Evolutionary conservation across 2,797 vertebrate genomes (phyloP), one percentile per base, ranked within the genome.

Genomic region (Microcaecilia unicolor): DNA sequence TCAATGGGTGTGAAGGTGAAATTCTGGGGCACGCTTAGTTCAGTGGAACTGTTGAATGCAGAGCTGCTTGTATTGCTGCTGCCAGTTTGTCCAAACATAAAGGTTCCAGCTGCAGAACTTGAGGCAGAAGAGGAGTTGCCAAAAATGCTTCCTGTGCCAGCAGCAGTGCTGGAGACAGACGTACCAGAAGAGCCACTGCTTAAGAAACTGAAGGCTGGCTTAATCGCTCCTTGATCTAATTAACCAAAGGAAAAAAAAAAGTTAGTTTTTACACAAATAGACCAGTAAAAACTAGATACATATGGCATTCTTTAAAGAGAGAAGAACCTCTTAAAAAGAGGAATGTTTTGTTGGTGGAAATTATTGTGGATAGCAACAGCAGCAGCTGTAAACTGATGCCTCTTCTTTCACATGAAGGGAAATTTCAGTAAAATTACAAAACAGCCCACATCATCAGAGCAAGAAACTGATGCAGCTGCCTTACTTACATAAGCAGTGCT

Each of bases 1-100:
- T 90, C 90, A 67, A 77, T 80, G 40, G 80, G 86, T 46, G 90
- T 78, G 36, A 96, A 98, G 9, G 88, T 44, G 31, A 97, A 90
- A 2, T 81, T 48, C 48, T 88, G 90, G 31, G 87, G 64, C 31
- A 72, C 70, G 30, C 61, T 52, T 22, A 82, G 54, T 9, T 93
- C 90, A 18, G 64, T 51, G 16, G 72, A 37, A 31, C 24, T 78
- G 25, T 76, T 78, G 36, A 84, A 84, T 44, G 77, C 67, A 33
- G 81, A 67, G 41, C 61, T 67, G 64, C 69, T 74, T 59, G 62
- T 74, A 52, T 66, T 71, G 31, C 77, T 74, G 50, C 72, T 72
- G 58, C 76, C 60, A 35, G 78, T 61, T 64, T 92, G 90, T 47
- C 92, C 89, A 30, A 97, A 98, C 24, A 94, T 54, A 22, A 94